Conservation (phyloP, 2,888 invertebrate genomes). For the Limnephilus auricula region DNA sequence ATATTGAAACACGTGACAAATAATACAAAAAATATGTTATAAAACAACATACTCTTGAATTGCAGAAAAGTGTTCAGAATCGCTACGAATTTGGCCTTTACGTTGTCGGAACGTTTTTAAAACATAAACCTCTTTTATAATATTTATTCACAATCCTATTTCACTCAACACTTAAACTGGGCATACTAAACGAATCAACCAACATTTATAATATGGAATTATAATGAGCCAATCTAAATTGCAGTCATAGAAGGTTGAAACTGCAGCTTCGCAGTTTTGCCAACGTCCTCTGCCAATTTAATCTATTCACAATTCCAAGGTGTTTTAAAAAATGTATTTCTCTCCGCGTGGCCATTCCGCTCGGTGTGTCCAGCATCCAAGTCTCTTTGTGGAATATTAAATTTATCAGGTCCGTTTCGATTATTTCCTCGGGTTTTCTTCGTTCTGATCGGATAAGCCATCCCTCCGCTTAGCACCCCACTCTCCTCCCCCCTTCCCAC, state of each 20-base stretch:
- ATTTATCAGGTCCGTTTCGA: constrained; percentile 54
- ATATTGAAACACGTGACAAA: too few species aligned
- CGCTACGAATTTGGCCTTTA: too few species aligned
- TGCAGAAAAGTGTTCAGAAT: too few species aligned
- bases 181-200: neutral
- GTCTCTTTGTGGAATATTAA: constrained; percentile 53
- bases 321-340: neutral
- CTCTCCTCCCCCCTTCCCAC: neutral
- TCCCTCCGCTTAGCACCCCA: constrained; percentile 13
- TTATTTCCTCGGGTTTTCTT: constrained; percentile 57
- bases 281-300: neutral
- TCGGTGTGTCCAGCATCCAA: neutral
- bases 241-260: neutral
- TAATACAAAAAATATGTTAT: too few species aligned
- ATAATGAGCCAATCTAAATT: too few species aligned
- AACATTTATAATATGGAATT: too few species aligned
- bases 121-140: too few species aligned
- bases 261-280: neutral
- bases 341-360: neutral
- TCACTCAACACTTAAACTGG: neutral
- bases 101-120: too few species aligned
- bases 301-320: neutral
- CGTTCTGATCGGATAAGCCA: constrained; percentile 57
- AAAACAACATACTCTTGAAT: too few species aligned
- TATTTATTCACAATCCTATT: neutral